Evolutionary conservation across 1,140 invertebrate genomes (phyloP), one percentile per base, ranked within the genome.

Genomic region (Papilio glaucus): DNA sequence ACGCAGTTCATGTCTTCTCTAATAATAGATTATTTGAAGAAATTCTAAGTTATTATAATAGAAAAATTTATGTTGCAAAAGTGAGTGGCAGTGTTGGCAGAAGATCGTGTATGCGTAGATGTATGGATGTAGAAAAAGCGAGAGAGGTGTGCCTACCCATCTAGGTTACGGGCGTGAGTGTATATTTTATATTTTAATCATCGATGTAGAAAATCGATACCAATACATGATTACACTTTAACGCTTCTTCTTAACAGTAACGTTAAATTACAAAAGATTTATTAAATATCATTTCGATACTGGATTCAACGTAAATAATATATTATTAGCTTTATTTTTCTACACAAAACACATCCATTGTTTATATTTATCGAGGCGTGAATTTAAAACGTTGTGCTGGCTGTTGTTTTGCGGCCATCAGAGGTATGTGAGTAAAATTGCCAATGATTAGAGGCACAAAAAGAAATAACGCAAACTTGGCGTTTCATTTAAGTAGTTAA

Each of bases 401-500:
- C 33, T 4, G 62, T 65, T 65, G 62, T 65, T 65, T 65, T 65
- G 62, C 37, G 37, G 37, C 33, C 62, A 39, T 21, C 62, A 18
- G 15, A 65, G 62, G 33, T 65, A 65, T 65, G 62, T 65, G 62
- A 65, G 62, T 65, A 65, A 65, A 74, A 73, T 73, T 70, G 74
- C 77, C 63, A 63, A 29, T 69, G 65, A 80, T 75, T 76, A 65
- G 62, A 73, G 60, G 33, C 39, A 67, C 12, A 68, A 49, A 71
- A 65, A 33, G n/a, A 77, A 78, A 75, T 74, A 80, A 77, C 69
- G 67, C 72, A 72, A 74, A 70, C 74, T 76, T 75, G 49, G 76
- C 76, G 71, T 75, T 80, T 74, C 62, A 76, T 78, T 81, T 77
- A 74, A 75, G 73, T 74, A 77, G 72, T 78, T 77, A 75, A 78